A percentile compares a stretch with the other conserved stretches of the same genome.
Conservation (phyloP, 2,113 vertebrate species). For the Buteo buteo region DNA sequence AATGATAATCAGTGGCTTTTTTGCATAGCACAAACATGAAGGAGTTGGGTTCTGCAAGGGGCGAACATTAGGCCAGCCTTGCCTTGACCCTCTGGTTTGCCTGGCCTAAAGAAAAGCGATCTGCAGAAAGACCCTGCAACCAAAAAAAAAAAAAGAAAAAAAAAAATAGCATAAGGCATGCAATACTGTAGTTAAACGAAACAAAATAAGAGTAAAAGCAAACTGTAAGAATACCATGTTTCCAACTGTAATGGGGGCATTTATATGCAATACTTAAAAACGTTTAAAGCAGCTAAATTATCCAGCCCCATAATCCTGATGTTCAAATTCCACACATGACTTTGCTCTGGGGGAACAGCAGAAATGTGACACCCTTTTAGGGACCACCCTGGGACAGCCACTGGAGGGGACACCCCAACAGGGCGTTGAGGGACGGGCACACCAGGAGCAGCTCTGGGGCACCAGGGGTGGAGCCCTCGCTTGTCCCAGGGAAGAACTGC, state of each 20-base stretch:
- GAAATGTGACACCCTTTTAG: neutral
- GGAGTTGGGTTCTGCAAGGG: neutral
- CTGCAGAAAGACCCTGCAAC: neutral
- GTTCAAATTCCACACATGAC: neutral
- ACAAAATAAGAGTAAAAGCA: neutral
- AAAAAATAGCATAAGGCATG: fast-evolving
- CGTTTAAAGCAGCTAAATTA: neutral
- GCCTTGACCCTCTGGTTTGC: neutral
- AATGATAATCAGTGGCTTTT: neutral
- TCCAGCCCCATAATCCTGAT: neutral
- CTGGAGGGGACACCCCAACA: neutral
- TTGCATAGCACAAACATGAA: neutral
- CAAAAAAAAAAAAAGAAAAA: neutral
- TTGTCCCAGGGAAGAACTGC: fast-evolving
- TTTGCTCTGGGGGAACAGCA: neutral
- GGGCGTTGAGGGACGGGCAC: fast-evolving
- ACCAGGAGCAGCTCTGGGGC: neutral
- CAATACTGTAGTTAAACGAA: neutral
- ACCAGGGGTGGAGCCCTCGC: fast-evolving
- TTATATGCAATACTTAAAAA: neutral
- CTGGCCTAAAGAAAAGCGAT: neutral
- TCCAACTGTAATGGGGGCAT: neutral
- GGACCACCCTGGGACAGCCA: neutral
- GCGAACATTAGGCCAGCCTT: neutral
- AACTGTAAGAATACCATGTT: neutral